These are phyloP conservation scores for Ictalurus punctatus DNA, from an alignment of 2,113 vertebrate genomes.

Conservation along the genomic window DNA sequence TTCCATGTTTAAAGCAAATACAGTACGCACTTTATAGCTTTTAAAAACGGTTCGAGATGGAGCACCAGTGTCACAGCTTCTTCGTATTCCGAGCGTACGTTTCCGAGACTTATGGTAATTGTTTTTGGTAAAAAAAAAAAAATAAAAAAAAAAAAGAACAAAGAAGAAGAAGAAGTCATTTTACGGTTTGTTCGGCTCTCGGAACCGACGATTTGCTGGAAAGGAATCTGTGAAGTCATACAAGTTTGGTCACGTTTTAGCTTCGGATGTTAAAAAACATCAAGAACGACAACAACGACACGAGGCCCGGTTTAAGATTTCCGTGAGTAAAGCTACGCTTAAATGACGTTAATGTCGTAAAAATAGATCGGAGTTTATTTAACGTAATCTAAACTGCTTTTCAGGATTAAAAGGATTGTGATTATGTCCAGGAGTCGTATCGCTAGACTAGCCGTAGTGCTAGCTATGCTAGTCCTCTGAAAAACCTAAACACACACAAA, in stretches of 20 bases:
- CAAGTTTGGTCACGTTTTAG: slow-evolving; percentile 60
- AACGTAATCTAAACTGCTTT: background rate
- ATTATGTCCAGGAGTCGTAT: background rate
- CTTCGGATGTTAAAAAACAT: slow-evolving; percentile 38
- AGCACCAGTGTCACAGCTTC: slow-evolving; percentile 42
- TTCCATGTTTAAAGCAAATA: background rate
- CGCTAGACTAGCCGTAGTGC: background rate
- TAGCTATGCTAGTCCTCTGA: background rate
- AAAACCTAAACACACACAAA: background rate
- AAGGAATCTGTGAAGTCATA: slow-evolving; percentile 60
- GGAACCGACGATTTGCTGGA: slow-evolving; percentile 47
- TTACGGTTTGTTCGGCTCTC: slow-evolving; percentile 46
- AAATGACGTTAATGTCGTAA: background rate
- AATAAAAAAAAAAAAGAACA: too few relatives aligned
- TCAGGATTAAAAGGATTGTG: background rate
- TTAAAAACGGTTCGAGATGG: slow-evolving; percentile 18
- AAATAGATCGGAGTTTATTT: background rate
- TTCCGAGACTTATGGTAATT: slow-evolving; percentile 31
- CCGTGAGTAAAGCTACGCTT: too few relatives aligned
- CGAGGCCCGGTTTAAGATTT: slow-evolving; percentile 1
- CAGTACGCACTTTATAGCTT: background rate
- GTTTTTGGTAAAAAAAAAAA: background rate
- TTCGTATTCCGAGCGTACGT: slow-evolving; percentile 33
- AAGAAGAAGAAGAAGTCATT: slow-evolving; percentile 46
- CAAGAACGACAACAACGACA: background rate